A percentile compares a stretch with the other conserved stretches of the same genome.
phyloP scores from a whole-genome alignment of 1,140 invertebrate species.

The Pararge aegeria region DNA sequence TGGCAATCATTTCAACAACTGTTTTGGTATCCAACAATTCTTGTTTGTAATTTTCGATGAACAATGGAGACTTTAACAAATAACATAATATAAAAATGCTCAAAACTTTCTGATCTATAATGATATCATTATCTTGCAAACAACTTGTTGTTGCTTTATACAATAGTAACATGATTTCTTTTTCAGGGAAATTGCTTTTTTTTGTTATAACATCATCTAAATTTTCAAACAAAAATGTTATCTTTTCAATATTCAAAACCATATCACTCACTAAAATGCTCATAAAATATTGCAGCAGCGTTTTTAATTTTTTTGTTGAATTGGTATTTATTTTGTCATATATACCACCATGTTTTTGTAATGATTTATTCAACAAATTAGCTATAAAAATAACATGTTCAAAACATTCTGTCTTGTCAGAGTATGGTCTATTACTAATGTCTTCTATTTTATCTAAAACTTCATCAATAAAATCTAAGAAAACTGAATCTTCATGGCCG shows the following conservation, averaged over 20 bases:
- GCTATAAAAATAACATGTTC: slow-evolving; percentile 47
- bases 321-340: slow-evolving; percentile 9
- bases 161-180: slow-evolving; percentile 13
- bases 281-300: slow-evolving; percentile 21
- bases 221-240: slow-evolving; percentile 21
- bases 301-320: slow-evolving; percentile 9
- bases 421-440: slow-evolving; percentile 46
- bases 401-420: slow-evolving; percentile 46
- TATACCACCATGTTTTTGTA: slow-evolving; percentile 7
- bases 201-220: slow-evolving; percentile 11
- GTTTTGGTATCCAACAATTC: slow-evolving; percentile 10
- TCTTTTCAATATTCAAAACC: slow-evolving; percentile 18
- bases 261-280: slow-evolving; percentile 13
- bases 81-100: slow-evolving; percentile 38
- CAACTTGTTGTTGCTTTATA: slow-evolving; percentile 18
- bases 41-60: background rate
- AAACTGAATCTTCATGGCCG: slow-evolving; percentile 31
- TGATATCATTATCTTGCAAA: slow-evolving; percentile 27
- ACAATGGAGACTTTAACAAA: slow-evolving; percentile 24
- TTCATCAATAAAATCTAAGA: slow-evolving; percentile 42
- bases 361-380: slow-evolving; percentile 21
- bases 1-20: slow-evolving; percentile 17
- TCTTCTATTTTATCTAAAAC: slow-evolving; percentile 42
- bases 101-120: slow-evolving; percentile 41
- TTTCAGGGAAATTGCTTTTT: slow-evolving; percentile 7